Evolutionary conservation across 2,888 invertebrate genomes (phyloP), one percentile per base, ranked within the genome.

Genomic region (Tanytarsus gracilentus): DNA sequence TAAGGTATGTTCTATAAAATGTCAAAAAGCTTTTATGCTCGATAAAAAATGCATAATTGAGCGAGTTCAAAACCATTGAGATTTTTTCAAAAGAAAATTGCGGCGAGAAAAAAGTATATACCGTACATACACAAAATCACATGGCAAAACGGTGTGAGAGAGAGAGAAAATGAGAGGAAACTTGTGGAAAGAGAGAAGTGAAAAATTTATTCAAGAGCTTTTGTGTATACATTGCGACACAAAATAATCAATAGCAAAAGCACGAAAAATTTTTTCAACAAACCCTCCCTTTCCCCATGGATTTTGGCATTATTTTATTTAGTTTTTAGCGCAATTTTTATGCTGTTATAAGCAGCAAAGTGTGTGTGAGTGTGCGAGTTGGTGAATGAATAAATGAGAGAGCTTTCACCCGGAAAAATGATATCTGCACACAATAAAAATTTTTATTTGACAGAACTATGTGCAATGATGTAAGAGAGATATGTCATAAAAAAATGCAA

Each of bases 221-320:
- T 21, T 53, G n/a, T 53, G 33, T 53, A 53, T 53, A 56, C 39
- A 56, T 33, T 56, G 55, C 55, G 55, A 56, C 55, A 50, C n/a
- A 40, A 51, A 56, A 56, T 56, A 56, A 56, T 56, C 55, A 39
- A 56, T 56, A 56, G 55, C 55, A 39, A 21, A 25, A 39, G 39
- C 55, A 56, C 55, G 40, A 40, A 56, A 25, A 14, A 16, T 52
- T 40, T 52, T 52, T 27, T n/a, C n/a, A n/a, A n/a, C n/a, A n/a
- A n/a, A n/a, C n/a, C n/a, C n/a, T n/a, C 30, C 18, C 23, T 44
- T 23, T 44, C 44, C 23, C 44, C 44, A 44, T 18, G 44, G 44
- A 44, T 44, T 44, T 44, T 44, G 44, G 44, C 44, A 36, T 44
- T 44, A 44, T 23, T 44, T 3, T 33, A 33, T 21, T 44, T 21